Conservation (phyloP, 2,113 vertebrate genomes). For the Pseudois nayaur region DNA sequence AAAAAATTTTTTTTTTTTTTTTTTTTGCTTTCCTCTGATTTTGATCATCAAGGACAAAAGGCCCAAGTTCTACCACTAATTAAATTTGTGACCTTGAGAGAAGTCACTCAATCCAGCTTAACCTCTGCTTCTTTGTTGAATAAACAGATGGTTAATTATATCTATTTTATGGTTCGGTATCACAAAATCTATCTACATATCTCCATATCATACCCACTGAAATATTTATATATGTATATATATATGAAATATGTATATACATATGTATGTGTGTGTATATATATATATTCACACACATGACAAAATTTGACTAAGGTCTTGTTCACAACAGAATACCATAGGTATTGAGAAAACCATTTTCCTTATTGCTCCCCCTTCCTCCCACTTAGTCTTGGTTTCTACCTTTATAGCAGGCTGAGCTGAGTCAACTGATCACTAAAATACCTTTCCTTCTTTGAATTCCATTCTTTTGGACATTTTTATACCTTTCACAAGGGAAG, state of each 20-base stretch:
- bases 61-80: constrained; percentile 35
- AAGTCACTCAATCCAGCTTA: not conserved
- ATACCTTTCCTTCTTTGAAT: not conserved
- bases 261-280: not conserved
- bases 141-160: not conserved
- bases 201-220: not conserved
- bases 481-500: not conserved
- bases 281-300: not conserved
- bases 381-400: not conserved
- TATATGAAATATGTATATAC: not conserved
- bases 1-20: not conserved
- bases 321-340: not conserved
- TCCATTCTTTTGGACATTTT: not conserved
- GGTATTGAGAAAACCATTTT: not conserved
- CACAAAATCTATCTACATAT: not conserved
- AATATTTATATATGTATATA: not conserved
- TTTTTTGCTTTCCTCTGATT: constrained; percentile 61
- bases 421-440: not conserved
- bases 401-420: not conserved
- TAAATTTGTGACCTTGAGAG: constrained; percentile 62
- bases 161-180: not conserved
- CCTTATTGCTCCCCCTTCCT: not conserved
- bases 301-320: not conserved
- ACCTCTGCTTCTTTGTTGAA: constrained; percentile 8
- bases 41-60: constrained; percentile 73